These are phyloP conservation scores for Eugnorisma glareosa DNA, from an alignment of 2,888 invertebrate species.

Conservation along the genomic window DNA sequence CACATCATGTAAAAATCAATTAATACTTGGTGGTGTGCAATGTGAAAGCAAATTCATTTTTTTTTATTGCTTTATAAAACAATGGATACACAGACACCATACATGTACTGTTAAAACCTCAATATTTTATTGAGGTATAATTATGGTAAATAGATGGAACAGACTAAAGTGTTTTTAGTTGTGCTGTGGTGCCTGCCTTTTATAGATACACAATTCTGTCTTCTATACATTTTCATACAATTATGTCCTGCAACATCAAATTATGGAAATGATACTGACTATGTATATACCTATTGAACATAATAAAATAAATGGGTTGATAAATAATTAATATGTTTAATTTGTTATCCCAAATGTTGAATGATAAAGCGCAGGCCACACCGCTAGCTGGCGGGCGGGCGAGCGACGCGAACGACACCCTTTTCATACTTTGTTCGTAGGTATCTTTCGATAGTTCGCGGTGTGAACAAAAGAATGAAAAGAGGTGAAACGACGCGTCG, in stretches of 20 bases:
- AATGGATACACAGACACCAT: slow-evolving; percentile 5
- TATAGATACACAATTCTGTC: slow-evolving; percentile 4
- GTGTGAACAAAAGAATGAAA: too few relatives aligned
- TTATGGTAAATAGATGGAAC: not conserved
- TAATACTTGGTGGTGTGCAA: slow-evolving; percentile 31
- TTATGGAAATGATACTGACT: slow-evolving; percentile 56
- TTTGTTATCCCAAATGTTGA: slow-evolving; percentile 21
- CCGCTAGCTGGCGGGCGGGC: too few relatives aligned
- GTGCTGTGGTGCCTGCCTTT: slow-evolving; percentile 8
- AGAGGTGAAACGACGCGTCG: too few relatives aligned
- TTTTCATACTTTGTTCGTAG: too few relatives aligned
- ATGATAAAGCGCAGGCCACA: too few relatives aligned
- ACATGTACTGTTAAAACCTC: slow-evolving; percentile 4
- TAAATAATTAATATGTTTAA: slow-evolving; percentile 20
- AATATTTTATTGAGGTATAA: slow-evolving; percentile 4
- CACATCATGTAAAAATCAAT: slow-evolving; percentile 65
- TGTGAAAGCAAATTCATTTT: slow-evolving; percentile 18
- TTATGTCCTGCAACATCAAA: slow-evolving; percentile 28
- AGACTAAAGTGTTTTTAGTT: slow-evolving; percentile 24
- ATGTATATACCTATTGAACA: slow-evolving; percentile 32
- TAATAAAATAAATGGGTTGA: slow-evolving; percentile 57
- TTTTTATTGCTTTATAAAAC: slow-evolving; percentile 10
- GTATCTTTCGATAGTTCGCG: too few relatives aligned
- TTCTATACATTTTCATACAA: slow-evolving; percentile 36
- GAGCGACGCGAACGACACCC: too few relatives aligned